Evolutionary conservation across 2,888 invertebrate species (phyloP), one percentile per base, ranked within the genome.

Genomic region (Panorpa germanica): DNA sequence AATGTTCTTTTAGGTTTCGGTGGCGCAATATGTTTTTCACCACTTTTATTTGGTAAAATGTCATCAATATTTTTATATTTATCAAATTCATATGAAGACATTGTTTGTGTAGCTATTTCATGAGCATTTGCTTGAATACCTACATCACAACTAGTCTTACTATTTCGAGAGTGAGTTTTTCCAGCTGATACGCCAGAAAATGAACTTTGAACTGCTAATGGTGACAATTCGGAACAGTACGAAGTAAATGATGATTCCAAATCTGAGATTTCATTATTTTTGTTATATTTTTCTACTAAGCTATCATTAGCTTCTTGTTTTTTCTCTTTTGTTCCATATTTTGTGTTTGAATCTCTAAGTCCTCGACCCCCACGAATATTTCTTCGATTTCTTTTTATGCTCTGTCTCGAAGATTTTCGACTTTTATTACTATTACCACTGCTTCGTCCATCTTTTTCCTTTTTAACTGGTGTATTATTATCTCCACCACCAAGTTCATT

Each of bases 91-190:
- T 32, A 37, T 6, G 40, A 35, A 4, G 45, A 44, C 6, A 53
- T 49, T 13, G 56, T 58, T 23, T 57, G 57, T 10, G 46, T 48
- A 10, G 52, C 55, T 26, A 64, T 58, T 39, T 65, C 64, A 34
- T 55, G 57, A 3, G 61, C 59, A 43, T 62, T 62, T 1, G 64
- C 59, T 41, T 65, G 65, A n/a, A 64, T 63, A 6, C 63, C 65
- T 6, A 65, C 63, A 38, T 65, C 64, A 29, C 58, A 62, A 25
- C 63, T 63, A 2, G 57, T 60, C 40, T 60, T 60, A 34, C 62
- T 62, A 31, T 57, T 61, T 6, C 58, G 52, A 8, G 59, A 60
- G 41, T 52, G 48, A 5, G 52, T 50, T 37, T 54, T 57, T 11
- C 55, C 55, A 1, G 50, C 52, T 2, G 61, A 61, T 17, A 52